Evolutionary conservation across 2,797 vertebrate genomes (phyloP).

Genomic region (Artibeus jamaicensis): DNA sequence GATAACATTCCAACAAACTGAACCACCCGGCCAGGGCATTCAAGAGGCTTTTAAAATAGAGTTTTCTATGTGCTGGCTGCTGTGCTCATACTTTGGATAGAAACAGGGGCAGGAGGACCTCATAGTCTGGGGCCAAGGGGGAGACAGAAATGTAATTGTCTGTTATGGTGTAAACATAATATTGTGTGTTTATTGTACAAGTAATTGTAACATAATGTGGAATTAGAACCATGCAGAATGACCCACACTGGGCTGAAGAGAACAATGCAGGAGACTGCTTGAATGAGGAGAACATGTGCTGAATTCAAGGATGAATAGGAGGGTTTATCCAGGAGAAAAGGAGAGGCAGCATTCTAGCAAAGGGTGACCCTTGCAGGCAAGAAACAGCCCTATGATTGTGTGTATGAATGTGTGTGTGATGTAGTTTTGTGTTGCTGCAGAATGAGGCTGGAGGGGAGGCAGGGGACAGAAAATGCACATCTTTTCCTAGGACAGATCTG

Average conservation of each 20-base stretch:
- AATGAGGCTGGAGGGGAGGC: background rate
- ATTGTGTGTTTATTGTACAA: too few species aligned
- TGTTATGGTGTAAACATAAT: too few species aligned
- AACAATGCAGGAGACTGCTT: background rate
- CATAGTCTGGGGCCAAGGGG: background rate
- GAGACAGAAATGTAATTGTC: background rate
- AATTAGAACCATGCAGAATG: background rate
- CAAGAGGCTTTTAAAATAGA: background rate
- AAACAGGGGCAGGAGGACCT: background rate
- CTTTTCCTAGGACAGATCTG: background rate
- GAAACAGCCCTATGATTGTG: background rate
- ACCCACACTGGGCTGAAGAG: background rate
- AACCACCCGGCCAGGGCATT: background rate
- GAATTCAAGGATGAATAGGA: background rate
- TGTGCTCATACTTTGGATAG: background rate
- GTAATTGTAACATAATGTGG: background rate
- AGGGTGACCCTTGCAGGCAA: background rate
- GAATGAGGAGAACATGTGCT: background rate
- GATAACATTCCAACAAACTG: background rate
- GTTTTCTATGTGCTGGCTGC: background rate
- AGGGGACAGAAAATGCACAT: background rate
- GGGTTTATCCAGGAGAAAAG: background rate
- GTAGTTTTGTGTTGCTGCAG: background rate
- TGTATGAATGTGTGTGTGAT: background rate
- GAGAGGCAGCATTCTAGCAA: background rate